Evolutionary conservation across 2,797 vertebrate species (phyloP), one percentile per base, ranked within the genome.

Genomic region (Coilia nasus): DNA sequence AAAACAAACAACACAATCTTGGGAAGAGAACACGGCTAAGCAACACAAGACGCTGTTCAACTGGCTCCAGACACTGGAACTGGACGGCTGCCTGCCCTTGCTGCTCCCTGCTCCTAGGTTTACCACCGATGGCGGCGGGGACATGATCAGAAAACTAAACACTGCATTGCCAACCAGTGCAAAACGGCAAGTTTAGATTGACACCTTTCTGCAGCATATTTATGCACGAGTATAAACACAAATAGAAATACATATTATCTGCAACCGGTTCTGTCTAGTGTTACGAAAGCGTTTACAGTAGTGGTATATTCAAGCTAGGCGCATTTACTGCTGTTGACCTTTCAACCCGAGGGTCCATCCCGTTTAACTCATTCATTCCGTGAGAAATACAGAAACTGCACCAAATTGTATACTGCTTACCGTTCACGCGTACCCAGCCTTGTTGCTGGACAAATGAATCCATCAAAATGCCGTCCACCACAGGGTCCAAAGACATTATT

Each of bases 401-500:
- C 71, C 44, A 35, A 78, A 78, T 78, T 15, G 44, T 19, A 56
- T 23, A 19, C 41, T 81, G 84, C 97, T 96, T 94, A 99, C 98
- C 98, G 90, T 97, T 96, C 62, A 98, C 96, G 1, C 97, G 95
- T 83, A 98, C 91, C 97, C 97, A 98, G 84, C 98, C 97, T 92
- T 98, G 98, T 81, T 96, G 97, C 93, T 98, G 97, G 90, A 96
- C 97, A 85, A 97, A 95, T 0, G 96, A 94, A 91, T 97, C 97
- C 92, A 93, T 91, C 83, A 99, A 94, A 93, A 98, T 96, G 85
- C 96, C 94, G 86, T 97, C 97, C 94, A 98, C 71, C 90, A 96
- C 87, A 25, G 93, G 93, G 0, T 95, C 97, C 92, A 90, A 91
- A 90, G 89, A 95, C 90, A 91, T 91, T 88, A 88, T 89, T 89